Evolutionary conservation across 2,797 vertebrate genomes (phyloP).

Genomic region (Arctocebus calabarensis): DNA sequence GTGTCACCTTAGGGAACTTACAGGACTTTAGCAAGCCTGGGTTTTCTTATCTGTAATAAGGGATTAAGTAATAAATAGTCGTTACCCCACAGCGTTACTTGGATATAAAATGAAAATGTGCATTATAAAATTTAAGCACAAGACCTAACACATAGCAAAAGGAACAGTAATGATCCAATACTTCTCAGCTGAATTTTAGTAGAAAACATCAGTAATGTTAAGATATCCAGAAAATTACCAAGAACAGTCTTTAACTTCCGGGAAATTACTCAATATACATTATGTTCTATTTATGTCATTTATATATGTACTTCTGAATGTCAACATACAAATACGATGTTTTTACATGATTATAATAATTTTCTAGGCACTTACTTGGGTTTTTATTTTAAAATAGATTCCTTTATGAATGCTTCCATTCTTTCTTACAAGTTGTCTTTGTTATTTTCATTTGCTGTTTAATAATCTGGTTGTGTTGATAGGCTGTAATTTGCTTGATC

Average conservation of each 20-base stretch:
- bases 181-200: background rate
- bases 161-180: background rate
- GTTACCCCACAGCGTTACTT: background rate
- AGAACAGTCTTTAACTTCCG: background rate
- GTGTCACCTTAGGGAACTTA: background rate
- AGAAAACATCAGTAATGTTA: background rate
- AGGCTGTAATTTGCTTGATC: background rate
- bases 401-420: background rate
- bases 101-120: background rate
- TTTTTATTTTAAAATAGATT: constrained; percentile 31
- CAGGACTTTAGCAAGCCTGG: background rate
- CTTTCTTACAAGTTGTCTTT: background rate
- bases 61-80: background rate
- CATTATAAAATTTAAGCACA: background rate
- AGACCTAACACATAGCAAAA: background rate
- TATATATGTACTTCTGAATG: background rate
- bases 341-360: background rate
- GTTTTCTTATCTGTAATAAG: background rate
- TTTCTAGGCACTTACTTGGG: background rate
- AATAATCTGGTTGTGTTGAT: background rate
- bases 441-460: background rate
- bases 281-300: background rate
- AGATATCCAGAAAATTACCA: background rate
- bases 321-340: background rate
- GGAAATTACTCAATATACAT: background rate